Evolutionary conservation across 2,113 vertebrate genomes (phyloP).

Genomic region (Antidorcas marsupialis): DNA sequence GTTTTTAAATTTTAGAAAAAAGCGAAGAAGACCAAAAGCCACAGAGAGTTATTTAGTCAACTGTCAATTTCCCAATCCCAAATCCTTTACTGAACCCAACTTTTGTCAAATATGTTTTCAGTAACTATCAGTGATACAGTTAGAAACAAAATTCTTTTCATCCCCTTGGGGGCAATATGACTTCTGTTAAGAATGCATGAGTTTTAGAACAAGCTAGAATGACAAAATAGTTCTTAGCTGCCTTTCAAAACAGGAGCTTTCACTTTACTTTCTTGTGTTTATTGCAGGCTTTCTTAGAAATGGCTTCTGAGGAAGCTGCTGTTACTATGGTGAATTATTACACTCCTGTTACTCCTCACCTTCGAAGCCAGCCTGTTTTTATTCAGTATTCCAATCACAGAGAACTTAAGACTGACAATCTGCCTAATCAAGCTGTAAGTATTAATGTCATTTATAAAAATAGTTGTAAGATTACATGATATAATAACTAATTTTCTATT

Average conservation of each 20-base stretch:
- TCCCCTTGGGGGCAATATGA: background rate
- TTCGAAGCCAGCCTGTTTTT: constrained; percentile 84
- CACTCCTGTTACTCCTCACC: constrained; percentile 74
- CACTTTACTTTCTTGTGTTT: constrained; percentile 60
- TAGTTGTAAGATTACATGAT: background rate
- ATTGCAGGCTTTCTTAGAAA: constrained; percentile 90
- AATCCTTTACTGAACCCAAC: background rate
- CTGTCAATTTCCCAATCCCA: background rate
- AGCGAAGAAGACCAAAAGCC: background rate
- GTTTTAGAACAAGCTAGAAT: background rate
- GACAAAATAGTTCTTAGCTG: constrained; percentile 6
- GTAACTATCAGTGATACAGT: background rate
- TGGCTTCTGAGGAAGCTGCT: constrained; percentile 89
- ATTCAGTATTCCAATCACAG: constrained; percentile 89
- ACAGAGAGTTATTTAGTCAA: background rate
- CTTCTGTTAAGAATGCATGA: background rate
- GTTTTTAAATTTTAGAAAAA: constrained; percentile 41
- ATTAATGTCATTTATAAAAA: constrained; percentile 39
- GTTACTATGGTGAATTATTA: constrained; percentile 86
- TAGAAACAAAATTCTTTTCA: background rate
- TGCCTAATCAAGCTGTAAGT: constrained; percentile 85
- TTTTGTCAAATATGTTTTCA: constrained; percentile 8
- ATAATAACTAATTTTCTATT: background rate
- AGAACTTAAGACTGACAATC: constrained; percentile 86
- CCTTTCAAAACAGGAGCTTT: constrained; percentile 27